Evolutionary conservation across 92 coral and sea anemone genomes (phyloP).

Genomic region (Pocillopora meandrina): DNA sequence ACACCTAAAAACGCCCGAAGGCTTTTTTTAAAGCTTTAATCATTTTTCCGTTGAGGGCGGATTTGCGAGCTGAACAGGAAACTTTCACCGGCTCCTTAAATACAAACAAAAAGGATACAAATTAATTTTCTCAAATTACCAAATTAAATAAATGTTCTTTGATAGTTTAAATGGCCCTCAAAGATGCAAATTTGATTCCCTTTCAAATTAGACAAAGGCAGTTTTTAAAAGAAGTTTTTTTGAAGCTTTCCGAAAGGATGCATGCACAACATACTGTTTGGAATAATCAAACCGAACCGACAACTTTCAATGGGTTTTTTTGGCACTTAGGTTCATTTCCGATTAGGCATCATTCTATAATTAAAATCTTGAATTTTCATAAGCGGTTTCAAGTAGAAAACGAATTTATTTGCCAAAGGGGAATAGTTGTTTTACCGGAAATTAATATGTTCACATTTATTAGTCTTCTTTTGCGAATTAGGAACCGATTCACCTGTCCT

Average conservation of each 20-base stretch:
- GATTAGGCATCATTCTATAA: constrained; percentile 65
- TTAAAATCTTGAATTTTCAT: constrained; percentile 63
- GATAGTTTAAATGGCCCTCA: constrained; percentile 74
- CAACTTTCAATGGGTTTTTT: constrained; percentile 17
- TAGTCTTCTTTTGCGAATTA: constrained; percentile 87
- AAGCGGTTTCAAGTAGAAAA: constrained; percentile 53
- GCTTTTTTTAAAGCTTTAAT: constrained; percentile 14
- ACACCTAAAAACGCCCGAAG: constrained; percentile 32
- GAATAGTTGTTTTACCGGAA: constrained; percentile 81
- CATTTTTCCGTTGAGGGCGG: constrained; percentile 38
- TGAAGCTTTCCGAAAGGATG: constrained; percentile 49
- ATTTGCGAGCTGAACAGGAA: constrained; percentile 26
- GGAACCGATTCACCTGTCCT: constrained; percentile 72
- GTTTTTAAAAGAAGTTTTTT: constrained; percentile 45
- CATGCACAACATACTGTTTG: constrained; percentile 31
- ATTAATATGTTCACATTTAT: constrained; percentile 74
- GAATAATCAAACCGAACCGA: constrained; percentile 23
- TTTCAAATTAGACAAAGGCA: constrained; percentile 42
- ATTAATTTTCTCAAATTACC: constrained; percentile 68
- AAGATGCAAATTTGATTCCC: constrained; percentile 61
- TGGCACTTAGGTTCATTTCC: constrained; percentile 64
- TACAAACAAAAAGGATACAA: constrained; percentile 52
- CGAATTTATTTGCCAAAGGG: constrained; percentile 63
- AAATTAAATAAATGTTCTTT: constrained; percentile 81
- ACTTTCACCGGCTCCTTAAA: constrained; percentile 14